A percentile compares a stretch with the other conserved stretches of the same genome.
These are phyloP conservation scores for Guaruba guarouba DNA, from an alignment of 2,113 vertebrate species.

Conservation along the genomic window DNA sequence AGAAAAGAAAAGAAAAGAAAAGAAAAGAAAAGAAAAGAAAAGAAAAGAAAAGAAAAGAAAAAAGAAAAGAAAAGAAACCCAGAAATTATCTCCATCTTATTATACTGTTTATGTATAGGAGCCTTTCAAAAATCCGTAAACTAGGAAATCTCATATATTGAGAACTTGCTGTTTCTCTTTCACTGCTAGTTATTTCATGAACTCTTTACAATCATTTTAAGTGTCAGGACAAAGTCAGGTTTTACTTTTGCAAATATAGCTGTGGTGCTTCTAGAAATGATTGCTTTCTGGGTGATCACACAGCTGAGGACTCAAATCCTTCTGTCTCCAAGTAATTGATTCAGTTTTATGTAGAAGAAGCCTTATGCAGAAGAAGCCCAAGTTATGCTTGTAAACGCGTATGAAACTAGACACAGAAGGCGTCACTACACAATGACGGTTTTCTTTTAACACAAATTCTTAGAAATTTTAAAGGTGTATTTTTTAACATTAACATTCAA, in stretches of 20 bases:
- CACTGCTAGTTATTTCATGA: not conserved
- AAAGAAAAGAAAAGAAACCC: not conserved
- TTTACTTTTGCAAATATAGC: not conserved
- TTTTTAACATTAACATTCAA: not conserved
- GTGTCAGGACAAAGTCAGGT: not conserved
- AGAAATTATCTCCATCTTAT: not conserved
- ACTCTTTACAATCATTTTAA: not conserved
- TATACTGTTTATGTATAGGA: not conserved
- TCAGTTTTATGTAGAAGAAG: not conserved
- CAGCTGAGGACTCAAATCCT: not conserved
- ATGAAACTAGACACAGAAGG: not conserved
- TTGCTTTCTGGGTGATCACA: not conserved
- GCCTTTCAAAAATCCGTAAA: not conserved
- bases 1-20: too few relatives aligned
- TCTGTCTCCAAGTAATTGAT: not conserved
- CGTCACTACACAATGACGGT: not conserved
- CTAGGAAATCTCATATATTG: not conserved
- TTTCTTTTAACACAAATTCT: not conserved
- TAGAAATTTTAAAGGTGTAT: not conserved
- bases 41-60: too few relatives aligned
- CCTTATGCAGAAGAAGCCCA: not conserved
- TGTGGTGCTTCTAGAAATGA: not conserved
- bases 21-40: too few relatives aligned
- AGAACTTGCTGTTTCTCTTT: not conserved
- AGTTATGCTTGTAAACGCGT: not conserved